Conservation (phyloP, 1,140 invertebrate genomes). For the Hycleus cichorii region DNA sequence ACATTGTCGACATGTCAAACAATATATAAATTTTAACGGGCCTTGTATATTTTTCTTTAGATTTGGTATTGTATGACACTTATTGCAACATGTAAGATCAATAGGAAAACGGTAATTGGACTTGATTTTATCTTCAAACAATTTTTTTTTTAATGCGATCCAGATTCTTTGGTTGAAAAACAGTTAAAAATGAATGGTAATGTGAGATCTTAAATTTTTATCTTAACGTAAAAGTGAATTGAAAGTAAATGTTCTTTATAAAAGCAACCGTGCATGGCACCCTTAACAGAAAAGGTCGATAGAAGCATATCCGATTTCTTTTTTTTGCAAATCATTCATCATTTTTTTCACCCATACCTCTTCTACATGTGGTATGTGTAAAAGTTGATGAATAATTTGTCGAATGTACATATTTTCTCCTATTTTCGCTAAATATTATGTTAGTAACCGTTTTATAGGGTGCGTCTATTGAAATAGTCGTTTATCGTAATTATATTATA, state of each 20-base stretch:
- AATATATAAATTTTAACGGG: too few species aligned
- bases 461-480: not conserved
- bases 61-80: too few species aligned
- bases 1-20: too few species aligned
- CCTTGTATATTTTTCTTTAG: too few species aligned
- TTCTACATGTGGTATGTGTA: slow-evolving; percentile 1
- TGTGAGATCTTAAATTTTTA: slow-evolving; percentile 14
- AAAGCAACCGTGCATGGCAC: slow-evolving; percentile 11
- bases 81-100: too few species aligned
- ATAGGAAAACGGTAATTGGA: too few species aligned
- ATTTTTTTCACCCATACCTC: not conserved
- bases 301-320: slow-evolving; percentile 7
- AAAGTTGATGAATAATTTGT: slow-evolving; percentile 6
- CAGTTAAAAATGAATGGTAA: slow-evolving; percentile 13
- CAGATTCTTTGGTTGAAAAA: slow-evolving; percentile 5
- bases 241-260: slow-evolving; percentile 16
- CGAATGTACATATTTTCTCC: not conserved
- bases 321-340: slow-evolving; percentile 5
- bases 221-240: slow-evolving; percentile 8
- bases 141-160: not conserved
- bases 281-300: slow-evolving; percentile 9
- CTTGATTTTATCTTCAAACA: too few species aligned
- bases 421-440: too few species aligned
- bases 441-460: too few species aligned
- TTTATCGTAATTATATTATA: not conserved